Percentiles rank a stretch among this genome's conserved stretches.
Conservation (phyloP, 2,797 vertebrate genomes). For the Megaceryle alcyon region DNA sequence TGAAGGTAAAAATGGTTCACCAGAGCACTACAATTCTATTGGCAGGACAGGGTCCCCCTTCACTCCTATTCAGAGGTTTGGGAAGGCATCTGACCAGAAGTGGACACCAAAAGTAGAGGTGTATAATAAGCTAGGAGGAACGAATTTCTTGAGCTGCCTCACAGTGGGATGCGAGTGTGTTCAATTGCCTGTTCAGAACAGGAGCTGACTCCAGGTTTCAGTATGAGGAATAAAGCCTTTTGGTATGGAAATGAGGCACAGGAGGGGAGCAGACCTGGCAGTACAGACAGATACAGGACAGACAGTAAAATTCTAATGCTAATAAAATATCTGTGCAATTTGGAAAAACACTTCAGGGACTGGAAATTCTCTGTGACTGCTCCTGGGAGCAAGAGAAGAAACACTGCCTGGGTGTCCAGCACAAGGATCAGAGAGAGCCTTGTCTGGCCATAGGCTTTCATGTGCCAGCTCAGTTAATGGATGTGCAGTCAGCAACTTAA, state of each 20-base stretch:
- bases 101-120: neutral
- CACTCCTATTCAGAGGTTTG: neutral
- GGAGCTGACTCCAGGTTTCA: neutral
- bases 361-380: neutral
- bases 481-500: neutral
- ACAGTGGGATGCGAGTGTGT: accelerated
- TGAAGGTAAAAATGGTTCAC: neutral
- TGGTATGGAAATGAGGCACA: neutral
- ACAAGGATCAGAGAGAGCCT: neutral
- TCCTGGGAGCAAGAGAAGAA: neutral
- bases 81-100: neutral
- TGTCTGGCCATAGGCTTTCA: neutral
- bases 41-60: neutral
- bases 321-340: neutral
- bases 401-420: accelerated
- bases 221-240: neutral
- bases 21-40: neutral
- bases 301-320: neutral
- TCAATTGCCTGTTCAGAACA: neutral
- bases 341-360: neutral
- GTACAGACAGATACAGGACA: neutral
- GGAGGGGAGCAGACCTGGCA: neutral
- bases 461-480: neutral
- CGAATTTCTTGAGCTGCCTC: neutral
- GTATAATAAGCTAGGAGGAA: neutral